These are phyloP conservation scores for Archilochus colubris DNA, from an alignment of 2,113 vertebrate genomes.

Conservation along the genomic window DNA sequence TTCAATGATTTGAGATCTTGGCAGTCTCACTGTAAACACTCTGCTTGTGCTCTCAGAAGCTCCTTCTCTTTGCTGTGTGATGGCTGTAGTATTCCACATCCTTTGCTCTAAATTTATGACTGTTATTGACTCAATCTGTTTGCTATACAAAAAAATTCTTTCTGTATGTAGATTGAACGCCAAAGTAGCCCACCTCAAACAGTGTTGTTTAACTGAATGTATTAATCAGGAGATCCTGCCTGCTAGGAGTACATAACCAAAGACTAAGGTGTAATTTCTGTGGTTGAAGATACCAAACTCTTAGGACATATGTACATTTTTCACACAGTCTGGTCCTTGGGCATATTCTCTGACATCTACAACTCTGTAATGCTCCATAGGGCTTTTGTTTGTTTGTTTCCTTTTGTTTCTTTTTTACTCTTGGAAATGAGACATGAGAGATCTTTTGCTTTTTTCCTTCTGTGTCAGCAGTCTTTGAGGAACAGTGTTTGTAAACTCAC, in stretches of 20 bases:
- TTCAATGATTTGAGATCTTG: neutral
- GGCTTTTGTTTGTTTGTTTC: neutral
- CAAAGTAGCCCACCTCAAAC: neutral
- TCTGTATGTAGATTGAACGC: neutral
- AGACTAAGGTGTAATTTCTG: neutral
- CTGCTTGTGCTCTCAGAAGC: neutral
- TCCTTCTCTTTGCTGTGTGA: neutral
- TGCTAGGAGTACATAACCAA: neutral
- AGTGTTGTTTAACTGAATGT: neutral
- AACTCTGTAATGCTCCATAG: neutral
- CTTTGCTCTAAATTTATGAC: neutral
- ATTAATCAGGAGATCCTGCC: neutral
- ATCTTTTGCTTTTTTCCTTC: too few relatives aligned
- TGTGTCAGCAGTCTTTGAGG: neutral
- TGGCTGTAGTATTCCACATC: neutral
- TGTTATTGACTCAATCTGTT: neutral
- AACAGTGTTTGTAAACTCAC: neutral
- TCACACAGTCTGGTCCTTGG: neutral
- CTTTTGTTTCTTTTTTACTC: neutral
- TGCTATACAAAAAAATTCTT: neutral
- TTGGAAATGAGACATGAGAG: neutral
- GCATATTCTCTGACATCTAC: neutral
- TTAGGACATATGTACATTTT: rapidly evolving
- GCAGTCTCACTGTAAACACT: neutral
- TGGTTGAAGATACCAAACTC: neutral